Conservation (phyloP, 2,888 invertebrate species). For the Tholera decimalis region DNA sequence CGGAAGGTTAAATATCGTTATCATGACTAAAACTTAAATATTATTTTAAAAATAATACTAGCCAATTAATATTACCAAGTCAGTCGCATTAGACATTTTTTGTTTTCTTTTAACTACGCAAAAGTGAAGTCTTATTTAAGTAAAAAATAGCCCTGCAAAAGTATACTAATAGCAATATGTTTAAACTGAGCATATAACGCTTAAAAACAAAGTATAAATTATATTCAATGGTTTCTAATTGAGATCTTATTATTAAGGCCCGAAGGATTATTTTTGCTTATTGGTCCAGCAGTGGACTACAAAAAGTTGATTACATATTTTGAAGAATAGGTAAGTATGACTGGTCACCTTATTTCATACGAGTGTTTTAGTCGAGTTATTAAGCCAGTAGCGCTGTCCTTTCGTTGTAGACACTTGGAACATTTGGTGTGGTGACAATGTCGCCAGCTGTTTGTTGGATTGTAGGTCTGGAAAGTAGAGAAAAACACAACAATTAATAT, state of each 20-base stretch:
- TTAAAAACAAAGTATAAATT: neutral
- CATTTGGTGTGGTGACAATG: neutral
- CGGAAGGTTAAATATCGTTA: no score
- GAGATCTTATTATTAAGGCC: constrained; percentile 22
- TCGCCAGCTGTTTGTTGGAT: constrained; percentile 4
- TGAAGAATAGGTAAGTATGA: neutral
- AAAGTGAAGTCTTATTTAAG: neutral
- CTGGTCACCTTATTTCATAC: constrained; percentile 9
- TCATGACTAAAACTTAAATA: no score
- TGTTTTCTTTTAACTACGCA: neutral
- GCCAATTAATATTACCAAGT: neutral
- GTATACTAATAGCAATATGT: neutral
- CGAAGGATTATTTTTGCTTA: neutral
- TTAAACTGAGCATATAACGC: neutral
- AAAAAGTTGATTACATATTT: neutral
- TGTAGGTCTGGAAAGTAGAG: constrained; percentile 52
- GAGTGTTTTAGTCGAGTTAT: constrained; percentile 17
- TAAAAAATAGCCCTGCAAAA: neutral
- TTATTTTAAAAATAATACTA: no score
- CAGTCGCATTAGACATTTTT: neutral
- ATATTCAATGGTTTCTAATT: neutral
- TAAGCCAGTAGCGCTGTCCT: constrained; percentile 69
- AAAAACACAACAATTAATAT: neutral
- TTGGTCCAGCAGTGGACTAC: neutral
- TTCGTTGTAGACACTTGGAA: constrained; percentile 56